phyloP scores from a whole-genome alignment of 2,888 invertebrate species.

The Machimus atricapillus region DNA sequence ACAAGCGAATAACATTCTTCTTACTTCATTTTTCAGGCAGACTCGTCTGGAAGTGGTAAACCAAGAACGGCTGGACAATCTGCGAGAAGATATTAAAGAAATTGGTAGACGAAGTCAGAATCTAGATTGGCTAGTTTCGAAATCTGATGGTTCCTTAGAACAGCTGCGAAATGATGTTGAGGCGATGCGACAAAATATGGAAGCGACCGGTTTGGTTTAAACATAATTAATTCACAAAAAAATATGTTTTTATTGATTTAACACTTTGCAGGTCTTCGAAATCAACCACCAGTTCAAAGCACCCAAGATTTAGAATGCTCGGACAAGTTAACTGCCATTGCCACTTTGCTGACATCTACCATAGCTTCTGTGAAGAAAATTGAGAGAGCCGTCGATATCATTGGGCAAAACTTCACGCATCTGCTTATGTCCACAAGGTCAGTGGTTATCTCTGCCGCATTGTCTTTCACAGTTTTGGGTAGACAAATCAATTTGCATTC shows the following conservation, averaged over 20 bases:
- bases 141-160: constrained; percentile 58
- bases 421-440: constrained; percentile 54
- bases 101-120: constrained; percentile 59
- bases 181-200: constrained; percentile 45
- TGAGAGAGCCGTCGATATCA: constrained; percentile 45
- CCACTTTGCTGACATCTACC: constrained; percentile 54
- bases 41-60: constrained; percentile 60
- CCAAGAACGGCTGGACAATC: constrained; percentile 59
- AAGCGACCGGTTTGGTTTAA: constrained; percentile 27
- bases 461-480: not conserved
- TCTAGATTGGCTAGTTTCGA: constrained; percentile 61
- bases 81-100: constrained; percentile 61
- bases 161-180: constrained; percentile 60
- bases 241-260: not conserved
- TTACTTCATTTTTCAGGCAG: constrained; percentile 53
- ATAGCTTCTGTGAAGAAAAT: constrained; percentile 48
- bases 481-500: not conserved
- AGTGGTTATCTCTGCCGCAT: constrained; percentile 30
- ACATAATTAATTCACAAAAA: not conserved
- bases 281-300: constrained; percentile 44
- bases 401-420: constrained; percentile 48
- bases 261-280: not conserved
- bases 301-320: constrained; percentile 23
- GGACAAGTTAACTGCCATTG: constrained; percentile 53
- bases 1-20: not conserved